Conservation (phyloP, 1,140 invertebrate species). For the Copidosoma floridanum region DNA sequence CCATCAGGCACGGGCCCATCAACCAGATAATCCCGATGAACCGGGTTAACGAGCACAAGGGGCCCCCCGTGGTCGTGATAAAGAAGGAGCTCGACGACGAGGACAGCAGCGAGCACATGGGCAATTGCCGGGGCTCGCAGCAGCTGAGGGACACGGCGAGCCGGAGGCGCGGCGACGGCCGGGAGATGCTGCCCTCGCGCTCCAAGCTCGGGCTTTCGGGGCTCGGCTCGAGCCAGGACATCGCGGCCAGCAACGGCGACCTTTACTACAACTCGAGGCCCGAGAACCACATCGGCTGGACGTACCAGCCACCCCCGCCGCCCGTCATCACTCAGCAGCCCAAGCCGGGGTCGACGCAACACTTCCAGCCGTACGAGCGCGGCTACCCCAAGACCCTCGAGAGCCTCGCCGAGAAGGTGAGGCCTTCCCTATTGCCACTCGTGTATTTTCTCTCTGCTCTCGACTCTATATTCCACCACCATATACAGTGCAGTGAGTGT, state of each 20-base stretch:
- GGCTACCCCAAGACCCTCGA: conserved; percentile 88
- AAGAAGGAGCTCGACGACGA: conserved; percentile 86
- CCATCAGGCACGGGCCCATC: conserved; percentile 77
- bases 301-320: conserved; percentile 71
- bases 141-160: conserved; percentile 17
- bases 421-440: too few relatives aligned
- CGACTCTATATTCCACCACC: too few relatives aligned
- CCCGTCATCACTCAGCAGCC: conserved; percentile 88
- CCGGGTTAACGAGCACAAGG: conserved; percentile 73
- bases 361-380: conserved; percentile 76
- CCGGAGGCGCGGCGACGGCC: conserved; percentile 63
- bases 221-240: conserved; percentile 57
- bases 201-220: conserved; percentile 69
- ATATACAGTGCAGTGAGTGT: too few relatives aligned
- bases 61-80: conserved; percentile 89
- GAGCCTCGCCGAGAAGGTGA: conserved; percentile 81
- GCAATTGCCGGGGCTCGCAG: conserved; percentile 45
- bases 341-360: conserved; percentile 70
- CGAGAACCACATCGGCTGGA: conserved; percentile 49
- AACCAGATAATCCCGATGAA: conserved; percentile 56
- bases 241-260: conserved; percentile 67
- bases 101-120: conserved; percentile 65
- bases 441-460: not conserved
- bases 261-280: conserved; percentile 79
- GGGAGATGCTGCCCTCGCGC: conserved; percentile 72